A percentile compares a stretch with the other conserved stretches of the same genome.
Evolutionary conservation across 1,140 invertebrate genomes (phyloP).

Genomic region (Conopomorpha cramerella): DNA sequence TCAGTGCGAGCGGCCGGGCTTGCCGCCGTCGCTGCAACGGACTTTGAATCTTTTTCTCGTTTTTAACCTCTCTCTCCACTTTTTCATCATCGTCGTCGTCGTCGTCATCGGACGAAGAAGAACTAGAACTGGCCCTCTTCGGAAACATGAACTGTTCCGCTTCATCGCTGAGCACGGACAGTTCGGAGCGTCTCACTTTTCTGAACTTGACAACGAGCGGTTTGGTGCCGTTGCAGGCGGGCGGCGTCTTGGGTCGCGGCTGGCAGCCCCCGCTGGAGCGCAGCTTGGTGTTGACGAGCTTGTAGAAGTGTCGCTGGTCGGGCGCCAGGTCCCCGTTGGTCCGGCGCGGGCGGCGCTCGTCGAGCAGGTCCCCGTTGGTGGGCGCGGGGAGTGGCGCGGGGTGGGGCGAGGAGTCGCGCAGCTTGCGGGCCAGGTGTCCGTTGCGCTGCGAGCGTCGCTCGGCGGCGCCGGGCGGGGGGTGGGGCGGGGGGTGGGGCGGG

Average conservation of each 20-base stretch:
- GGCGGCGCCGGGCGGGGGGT: slow-evolving; percentile 34
- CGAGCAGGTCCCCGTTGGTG: slow-evolving; percentile 30
- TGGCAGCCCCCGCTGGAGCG: slow-evolving; percentile 63
- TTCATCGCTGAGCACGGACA: slow-evolving; percentile 76
- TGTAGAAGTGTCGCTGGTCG: slow-evolving; percentile 71
- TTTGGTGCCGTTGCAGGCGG: slow-evolving; percentile 44
- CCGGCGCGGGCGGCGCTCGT: slow-evolving; percentile 31
- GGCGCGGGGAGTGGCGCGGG: slow-evolving; percentile 22
- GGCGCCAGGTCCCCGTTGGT: slow-evolving; percentile 61
- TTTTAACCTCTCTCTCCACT: slow-evolving; percentile 14
- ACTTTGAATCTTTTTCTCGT: slow-evolving; percentile 10
- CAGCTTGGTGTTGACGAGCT: slow-evolving; percentile 71
- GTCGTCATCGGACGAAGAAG: slow-evolving; percentile 51
- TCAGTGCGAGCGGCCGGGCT: slow-evolving; percentile 33
- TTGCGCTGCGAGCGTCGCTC: slow-evolving; percentile 45
- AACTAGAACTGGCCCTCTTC: slow-evolving; percentile 63
- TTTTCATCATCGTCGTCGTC: slow-evolving; percentile 52
- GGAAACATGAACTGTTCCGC: slow-evolving; percentile 85
- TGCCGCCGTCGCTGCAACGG: slow-evolving; percentile 25
- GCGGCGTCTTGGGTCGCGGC: slow-evolving; percentile 23
- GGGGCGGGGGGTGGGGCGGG: no score
- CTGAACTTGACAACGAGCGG: slow-evolving; percentile 73
- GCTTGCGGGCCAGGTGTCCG: slow-evolving; percentile 20
- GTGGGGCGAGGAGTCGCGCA: slow-evolving; percentile 31
- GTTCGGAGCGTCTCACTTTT: slow-evolving; percentile 71